These are phyloP conservation scores for Proteles cristata DNA, from an alignment of 2,113 vertebrate species.

Conservation along the genomic window DNA sequence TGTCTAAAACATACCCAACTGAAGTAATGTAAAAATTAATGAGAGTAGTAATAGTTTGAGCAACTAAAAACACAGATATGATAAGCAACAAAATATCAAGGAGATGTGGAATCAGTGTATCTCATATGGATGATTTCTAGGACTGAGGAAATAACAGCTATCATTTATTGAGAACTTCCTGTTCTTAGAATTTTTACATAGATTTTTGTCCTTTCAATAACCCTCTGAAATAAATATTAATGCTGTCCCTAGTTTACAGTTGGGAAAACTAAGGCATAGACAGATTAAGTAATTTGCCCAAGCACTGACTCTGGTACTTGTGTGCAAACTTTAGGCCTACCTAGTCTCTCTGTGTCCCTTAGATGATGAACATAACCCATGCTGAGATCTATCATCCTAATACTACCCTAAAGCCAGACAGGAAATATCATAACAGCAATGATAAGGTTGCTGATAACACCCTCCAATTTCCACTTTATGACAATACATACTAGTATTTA, in stretches of 20 bases:
- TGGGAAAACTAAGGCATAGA: neutral
- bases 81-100: slow-evolving; percentile 7
- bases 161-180: neutral
- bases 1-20: slow-evolving; percentile 28
- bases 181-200: neutral
- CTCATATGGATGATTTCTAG: neutral
- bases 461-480: neutral
- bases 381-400: neutral
- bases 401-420: neutral
- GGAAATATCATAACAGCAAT: neutral
- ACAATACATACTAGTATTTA: neutral
- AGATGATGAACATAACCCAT: neutral
- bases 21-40: slow-evolving; percentile 52
- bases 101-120: neutral
- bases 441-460: neutral
- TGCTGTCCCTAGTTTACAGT: neutral
- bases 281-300: neutral
- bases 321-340: neutral
- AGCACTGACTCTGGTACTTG: neutral
- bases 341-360: neutral
- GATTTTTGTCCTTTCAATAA: neutral
- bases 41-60: slow-evolving; percentile 28
- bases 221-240: neutral
- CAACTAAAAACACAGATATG: slow-evolving; percentile 21
- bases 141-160: slow-evolving; percentile 10